Conservation (phyloP, 1,140 invertebrate species). For the Venturia canescens region DNA sequence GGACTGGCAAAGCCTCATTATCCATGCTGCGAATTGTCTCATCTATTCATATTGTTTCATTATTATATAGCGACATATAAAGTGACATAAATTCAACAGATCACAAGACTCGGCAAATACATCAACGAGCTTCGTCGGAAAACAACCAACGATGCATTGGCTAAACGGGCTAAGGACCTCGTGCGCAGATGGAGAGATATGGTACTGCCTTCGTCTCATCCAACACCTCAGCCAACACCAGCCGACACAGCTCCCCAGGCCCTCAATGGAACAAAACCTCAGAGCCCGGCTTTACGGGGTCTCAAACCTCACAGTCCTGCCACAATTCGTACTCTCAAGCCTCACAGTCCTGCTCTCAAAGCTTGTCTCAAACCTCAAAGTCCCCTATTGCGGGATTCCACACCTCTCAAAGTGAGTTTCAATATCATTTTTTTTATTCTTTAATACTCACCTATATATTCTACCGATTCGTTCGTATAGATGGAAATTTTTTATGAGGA, state of each 20-base stretch:
- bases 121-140: slow-evolving; percentile 94
- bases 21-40: too few species aligned
- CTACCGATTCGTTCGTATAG: too few species aligned
- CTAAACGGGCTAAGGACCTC: slow-evolving; percentile 92
- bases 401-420: slow-evolving; percentile 67
- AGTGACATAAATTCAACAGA: slow-evolving; percentile 70
- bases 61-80: not conserved
- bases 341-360: slow-evolving; percentile 66
- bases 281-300: slow-evolving; percentile 68
- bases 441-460: too few species aligned
- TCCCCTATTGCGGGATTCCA: slow-evolving; percentile 69
- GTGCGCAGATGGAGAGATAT: slow-evolving; percentile 94
- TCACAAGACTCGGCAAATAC: slow-evolving; percentile 93
- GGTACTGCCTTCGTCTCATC: slow-evolving; percentile 80
- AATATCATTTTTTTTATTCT: too few species aligned
- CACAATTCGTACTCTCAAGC: slow-evolving; percentile 64
- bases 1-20: too few species aligned
- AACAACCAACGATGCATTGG: slow-evolving; percentile 88
- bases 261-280: slow-evolving; percentile 73
- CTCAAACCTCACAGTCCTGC: slow-evolving; percentile 72
- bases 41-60: not conserved
- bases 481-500: too few species aligned
- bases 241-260: slow-evolving; percentile 68
- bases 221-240: slow-evolving; percentile 67
- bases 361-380: slow-evolving; percentile 68